phyloP scores from a whole-genome alignment of 2,888 invertebrate species.

The Lasioglossum calceatum region DNA sequence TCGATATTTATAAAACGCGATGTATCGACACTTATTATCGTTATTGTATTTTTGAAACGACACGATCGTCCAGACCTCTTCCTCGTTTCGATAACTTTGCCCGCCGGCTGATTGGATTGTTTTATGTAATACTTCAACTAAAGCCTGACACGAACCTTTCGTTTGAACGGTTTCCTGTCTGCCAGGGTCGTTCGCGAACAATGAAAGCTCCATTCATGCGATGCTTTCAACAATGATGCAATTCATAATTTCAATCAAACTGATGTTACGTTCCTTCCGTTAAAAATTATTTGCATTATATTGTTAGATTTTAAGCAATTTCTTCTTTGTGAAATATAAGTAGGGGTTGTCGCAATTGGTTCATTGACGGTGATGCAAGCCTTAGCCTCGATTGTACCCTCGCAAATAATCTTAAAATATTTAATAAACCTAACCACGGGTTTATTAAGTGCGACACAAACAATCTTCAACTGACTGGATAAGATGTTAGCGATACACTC shows the following conservation, averaged over 20 bases:
- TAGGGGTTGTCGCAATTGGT: neutral
- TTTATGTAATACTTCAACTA: neutral
- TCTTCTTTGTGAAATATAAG: neutral
- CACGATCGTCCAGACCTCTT: neutral
- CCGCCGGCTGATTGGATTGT: neutral
- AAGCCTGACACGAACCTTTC: neutral
- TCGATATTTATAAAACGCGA: constrained; percentile 30
- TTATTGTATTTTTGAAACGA: constrained; percentile 24
- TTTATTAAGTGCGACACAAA: neutral
- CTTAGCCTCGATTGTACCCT: neutral
- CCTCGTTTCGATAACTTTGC: neutral
- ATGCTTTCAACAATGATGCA: neutral
- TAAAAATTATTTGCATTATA: neutral
- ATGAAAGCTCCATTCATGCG: neutral
- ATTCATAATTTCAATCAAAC: neutral
- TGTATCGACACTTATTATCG: constrained; percentile 18
- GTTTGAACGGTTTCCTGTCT: neutral
- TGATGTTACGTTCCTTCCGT: neutral
- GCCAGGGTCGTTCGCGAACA: neutral
- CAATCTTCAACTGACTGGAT: neutral
- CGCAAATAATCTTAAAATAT: neutral
- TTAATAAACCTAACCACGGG: neutral
- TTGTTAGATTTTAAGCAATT: neutral
- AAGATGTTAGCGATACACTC: neutral
- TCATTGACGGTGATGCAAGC: neutral